Evolutionary conservation across 2,113 vertebrate genomes (phyloP), one percentile per base, ranked within the genome.

Genomic region (Isichthys henryi): DNA sequence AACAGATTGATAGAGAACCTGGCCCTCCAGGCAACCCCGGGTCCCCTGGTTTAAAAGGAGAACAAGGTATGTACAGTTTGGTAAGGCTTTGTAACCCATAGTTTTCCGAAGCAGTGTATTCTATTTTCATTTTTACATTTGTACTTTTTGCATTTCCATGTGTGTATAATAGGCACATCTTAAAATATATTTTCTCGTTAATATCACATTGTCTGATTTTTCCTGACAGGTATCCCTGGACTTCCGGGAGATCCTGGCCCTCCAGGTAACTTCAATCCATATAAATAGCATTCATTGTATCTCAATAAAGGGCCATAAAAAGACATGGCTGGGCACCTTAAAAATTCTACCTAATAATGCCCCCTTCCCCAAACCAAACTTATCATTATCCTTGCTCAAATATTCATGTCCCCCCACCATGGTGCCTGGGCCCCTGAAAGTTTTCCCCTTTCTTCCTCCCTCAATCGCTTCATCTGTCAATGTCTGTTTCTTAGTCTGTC

Each of bases 1-100:
- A 92, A 82, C 82, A 96, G 95, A 95, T 88, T 88, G 45, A 90
- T 88, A 97, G 97, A 89, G 93, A 96, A 0, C 93, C 94, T 85
- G 95, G 95, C 27, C 82, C 74, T 19, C 93, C 93, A 8, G 98
- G 98, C 23, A 87, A 88, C 89, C 93, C 90, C 87, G 98, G 98
- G 88, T n/a, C 49, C 89, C 95, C 96, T 17, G 98, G 98, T 3
- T n/a, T 91, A 48, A 92, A 94, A 93, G 98, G 98, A 92, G 97
- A 98, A 90, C 96, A 92, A 90, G 98, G 98, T 98, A 92, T 45
- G 48, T 27, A 50, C 45, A 48, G 13, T 39, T 11, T 89, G 8
- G n/a, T 23, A 52, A 43, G 74, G 39, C 35, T 48, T 23, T 62
- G 19, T 19, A 35, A 53, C 50, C n/a, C 39, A n/a, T 27, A 2